Conservation (phyloP, 92 coral and sea anemone species). For the Palythoa caribaeorum region DNA sequence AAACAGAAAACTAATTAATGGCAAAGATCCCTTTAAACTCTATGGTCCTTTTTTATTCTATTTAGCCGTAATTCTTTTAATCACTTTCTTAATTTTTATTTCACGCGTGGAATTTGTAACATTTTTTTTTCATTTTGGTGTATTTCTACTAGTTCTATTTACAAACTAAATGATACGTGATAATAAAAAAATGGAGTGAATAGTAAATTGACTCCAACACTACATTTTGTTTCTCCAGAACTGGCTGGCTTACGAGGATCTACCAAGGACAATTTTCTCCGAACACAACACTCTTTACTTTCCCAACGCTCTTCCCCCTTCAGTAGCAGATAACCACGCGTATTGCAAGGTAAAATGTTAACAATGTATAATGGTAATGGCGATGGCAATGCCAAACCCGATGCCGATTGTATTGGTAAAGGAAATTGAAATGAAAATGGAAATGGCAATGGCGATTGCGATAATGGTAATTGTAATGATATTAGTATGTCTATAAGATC, state of each 20-base stretch:
- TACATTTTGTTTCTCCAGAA: constrained; percentile 45
- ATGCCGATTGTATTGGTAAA: neutral
- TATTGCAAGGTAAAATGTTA: constrained; percentile 65
- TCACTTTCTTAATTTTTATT: no score
- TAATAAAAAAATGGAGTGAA: neutral
- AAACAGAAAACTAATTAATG: no score
- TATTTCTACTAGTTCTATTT: no score
- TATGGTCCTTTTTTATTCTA: no score
- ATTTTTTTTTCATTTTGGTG: no score
- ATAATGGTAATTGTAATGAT: no score
- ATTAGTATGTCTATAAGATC: no score
- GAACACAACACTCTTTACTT: constrained; percentile 68
- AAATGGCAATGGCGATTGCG: no score
- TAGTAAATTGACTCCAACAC: neutral
- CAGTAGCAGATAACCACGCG: constrained; percentile 63
- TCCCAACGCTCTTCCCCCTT: constrained; percentile 64
- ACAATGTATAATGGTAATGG: neutral
- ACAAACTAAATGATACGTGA: no score
- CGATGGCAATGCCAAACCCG: neutral
- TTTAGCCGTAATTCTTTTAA: no score
- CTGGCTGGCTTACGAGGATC: constrained; percentile 81
- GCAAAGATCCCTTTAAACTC: no score
- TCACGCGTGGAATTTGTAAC: no score
- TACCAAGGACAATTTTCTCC: constrained; percentile 75
- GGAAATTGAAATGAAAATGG: neutral